Evolutionary conservation across 2,888 invertebrate species (phyloP).

Genomic region (Drosophila aldrichi): DNA sequence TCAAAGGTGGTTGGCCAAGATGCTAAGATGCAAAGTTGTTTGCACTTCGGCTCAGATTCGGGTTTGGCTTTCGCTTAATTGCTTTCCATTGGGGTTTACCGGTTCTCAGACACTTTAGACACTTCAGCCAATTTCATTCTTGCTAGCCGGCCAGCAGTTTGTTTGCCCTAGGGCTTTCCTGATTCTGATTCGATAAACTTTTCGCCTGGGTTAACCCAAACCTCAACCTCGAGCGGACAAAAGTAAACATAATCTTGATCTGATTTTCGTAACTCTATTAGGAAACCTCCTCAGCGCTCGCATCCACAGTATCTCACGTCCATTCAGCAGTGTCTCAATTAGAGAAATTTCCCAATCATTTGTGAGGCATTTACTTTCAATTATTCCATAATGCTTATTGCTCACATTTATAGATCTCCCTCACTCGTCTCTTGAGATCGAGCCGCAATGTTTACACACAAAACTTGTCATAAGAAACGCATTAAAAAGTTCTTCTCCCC

Average conservation of each 20-base stretch:
- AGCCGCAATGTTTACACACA: slow-evolving; percentile 47
- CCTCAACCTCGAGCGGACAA: background rate
- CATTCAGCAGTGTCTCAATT: background rate
- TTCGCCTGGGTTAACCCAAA: slow-evolving; percentile 11
- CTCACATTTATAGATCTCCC: background rate
- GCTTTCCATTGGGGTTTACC: slow-evolving; percentile 43
- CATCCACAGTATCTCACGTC: background rate
- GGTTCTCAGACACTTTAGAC: slow-evolving; percentile 55
- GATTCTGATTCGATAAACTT: slow-evolving; percentile 39
- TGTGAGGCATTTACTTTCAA: background rate
- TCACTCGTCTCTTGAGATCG: background rate
- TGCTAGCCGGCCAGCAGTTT: slow-evolving; percentile 19
- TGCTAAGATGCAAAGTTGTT: slow-evolving; percentile 30
- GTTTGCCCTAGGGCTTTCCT: slow-evolving; percentile 52
- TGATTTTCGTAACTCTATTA: background rate
- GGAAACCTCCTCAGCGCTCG: background rate
- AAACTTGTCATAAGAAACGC: slow-evolving; percentile 33
- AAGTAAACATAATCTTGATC: background rate
- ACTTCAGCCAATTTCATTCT: slow-evolving; percentile 60
- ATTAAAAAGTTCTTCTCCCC: slow-evolving; percentile 26
- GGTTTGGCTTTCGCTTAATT: slow-evolving; percentile 37
- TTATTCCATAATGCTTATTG: background rate
- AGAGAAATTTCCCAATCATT: background rate
- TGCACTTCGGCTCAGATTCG: slow-evolving; percentile 12
- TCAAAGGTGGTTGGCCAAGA: slow-evolving; percentile 44